phyloP scores from a whole-genome alignment of 2,797 vertebrate species.

The Paedocypris micromegethes region DNA sequence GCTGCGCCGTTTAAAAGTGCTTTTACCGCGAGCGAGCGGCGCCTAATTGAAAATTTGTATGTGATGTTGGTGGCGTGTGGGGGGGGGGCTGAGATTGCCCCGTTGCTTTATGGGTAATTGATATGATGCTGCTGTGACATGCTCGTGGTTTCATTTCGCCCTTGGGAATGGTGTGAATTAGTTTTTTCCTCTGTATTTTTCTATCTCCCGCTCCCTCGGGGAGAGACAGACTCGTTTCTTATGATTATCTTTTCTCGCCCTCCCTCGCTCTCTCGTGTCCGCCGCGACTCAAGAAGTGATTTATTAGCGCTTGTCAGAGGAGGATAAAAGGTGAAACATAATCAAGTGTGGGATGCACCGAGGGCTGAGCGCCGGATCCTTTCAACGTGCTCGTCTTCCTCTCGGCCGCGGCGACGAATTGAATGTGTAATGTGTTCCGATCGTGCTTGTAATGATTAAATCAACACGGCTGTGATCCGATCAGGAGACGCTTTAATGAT shows the following conservation, averaged over 20 bases:
- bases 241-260: conserved; percentile 21
- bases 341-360: conserved; percentile 37
- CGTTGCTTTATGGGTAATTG: conserved; percentile 46
- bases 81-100: conserved; percentile 13
- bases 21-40: neutral
- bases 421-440: neutral
- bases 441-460: neutral
- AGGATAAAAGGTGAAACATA: conserved; percentile 46
- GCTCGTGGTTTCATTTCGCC: conserved; percentile 40
- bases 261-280: conserved; percentile 8
- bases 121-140: conserved; percentile 42
- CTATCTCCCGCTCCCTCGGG: conserved; percentile 19
- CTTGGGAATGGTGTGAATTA: conserved; percentile 43
- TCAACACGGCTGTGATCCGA: neutral
- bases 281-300: conserved; percentile 38
- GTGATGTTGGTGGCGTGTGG: conserved; percentile 17
- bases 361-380: neutral
- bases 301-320: conserved; percentile 42
- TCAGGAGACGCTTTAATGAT: no score
- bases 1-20: no score
- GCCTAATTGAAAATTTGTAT: conserved; percentile 40
- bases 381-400: conserved; percentile 16
- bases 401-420: neutral
- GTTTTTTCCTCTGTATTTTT: conserved; percentile 9
- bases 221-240: conserved; percentile 28